phyloP scores from a whole-genome alignment of 2,113 vertebrate species.

The Syrrhaptes paradoxus region DNA sequence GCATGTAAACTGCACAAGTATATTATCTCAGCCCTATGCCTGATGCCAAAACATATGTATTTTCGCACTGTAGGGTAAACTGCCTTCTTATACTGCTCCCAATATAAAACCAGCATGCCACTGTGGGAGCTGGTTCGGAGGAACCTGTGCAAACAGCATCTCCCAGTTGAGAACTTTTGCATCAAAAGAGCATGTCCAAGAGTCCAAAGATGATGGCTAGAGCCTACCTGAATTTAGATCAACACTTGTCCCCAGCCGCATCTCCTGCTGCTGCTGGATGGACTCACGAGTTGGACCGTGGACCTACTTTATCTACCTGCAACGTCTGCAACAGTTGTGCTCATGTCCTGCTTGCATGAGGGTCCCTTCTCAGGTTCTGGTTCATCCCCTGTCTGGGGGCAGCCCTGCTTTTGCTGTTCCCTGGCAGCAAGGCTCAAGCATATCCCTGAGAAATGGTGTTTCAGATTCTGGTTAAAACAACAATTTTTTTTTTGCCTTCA shows the following conservation, averaged over 20 bases:
- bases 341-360: background rate
- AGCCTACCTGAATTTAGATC: background rate
- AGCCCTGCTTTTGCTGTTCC: background rate
- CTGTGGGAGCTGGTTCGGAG: background rate
- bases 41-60: background rate
- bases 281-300: background rate
- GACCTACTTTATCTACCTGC: background rate
- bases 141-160: background rate
- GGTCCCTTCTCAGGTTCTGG: rapidly evolving
- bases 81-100: background rate
- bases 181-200: background rate
- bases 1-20: rapidly evolving
- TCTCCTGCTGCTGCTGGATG: background rate
- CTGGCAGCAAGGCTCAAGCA: background rate
- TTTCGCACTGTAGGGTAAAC: background rate
- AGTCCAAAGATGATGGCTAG: background rate
- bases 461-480: background rate
- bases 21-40: background rate
- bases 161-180: background rate
- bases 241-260: background rate
- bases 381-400: background rate
- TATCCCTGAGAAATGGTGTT: background rate
- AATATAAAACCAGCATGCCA: background rate
- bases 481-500: background rate
- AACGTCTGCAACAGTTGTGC: background rate